phyloP scores from a whole-genome alignment of 2,113 vertebrate genomes.

The Indri indri region DNA sequence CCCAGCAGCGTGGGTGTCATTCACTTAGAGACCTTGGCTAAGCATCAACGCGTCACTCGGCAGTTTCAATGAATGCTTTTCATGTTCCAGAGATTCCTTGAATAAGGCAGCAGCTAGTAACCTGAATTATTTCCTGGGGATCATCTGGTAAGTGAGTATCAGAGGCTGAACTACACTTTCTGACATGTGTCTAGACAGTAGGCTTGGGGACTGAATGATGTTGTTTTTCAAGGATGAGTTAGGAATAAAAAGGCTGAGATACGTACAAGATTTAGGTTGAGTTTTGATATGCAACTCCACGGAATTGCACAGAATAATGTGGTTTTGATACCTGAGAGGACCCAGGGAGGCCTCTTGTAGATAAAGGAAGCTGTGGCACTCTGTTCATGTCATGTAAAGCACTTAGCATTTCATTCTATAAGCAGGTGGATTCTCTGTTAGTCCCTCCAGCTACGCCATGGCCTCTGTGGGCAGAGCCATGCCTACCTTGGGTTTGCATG shows the following conservation, averaged over 20 bases:
- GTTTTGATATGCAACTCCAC: not conserved
- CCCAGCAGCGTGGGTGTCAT: accelerated
- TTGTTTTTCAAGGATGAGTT: not conserved
- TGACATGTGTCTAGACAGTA: not conserved
- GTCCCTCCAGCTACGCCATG: not conserved
- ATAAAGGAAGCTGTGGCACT: not conserved
- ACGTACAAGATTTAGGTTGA: not conserved
- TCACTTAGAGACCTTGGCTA: not conserved
- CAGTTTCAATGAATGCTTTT: not conserved
- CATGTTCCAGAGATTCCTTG: not conserved
- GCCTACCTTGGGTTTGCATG: not conserved
- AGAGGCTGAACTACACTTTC: not conserved
- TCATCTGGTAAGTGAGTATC: not conserved
- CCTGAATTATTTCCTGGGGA: not conserved
- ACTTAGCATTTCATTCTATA: not conserved
- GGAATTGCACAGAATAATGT: not conserved
- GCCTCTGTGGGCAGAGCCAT: not conserved
- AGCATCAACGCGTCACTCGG: not conserved
- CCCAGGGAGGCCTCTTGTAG: not conserved
- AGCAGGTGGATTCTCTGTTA: not conserved
- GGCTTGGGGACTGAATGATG: not conserved
- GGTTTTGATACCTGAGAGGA: not conserved
- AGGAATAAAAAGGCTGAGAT: slow-evolving; percentile 9
- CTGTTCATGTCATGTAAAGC: not conserved
- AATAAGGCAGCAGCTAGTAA: not conserved